Base-by-base conservation (phyloP, 2,113 vertebrate species). In the Uria lomvia region DNA sequence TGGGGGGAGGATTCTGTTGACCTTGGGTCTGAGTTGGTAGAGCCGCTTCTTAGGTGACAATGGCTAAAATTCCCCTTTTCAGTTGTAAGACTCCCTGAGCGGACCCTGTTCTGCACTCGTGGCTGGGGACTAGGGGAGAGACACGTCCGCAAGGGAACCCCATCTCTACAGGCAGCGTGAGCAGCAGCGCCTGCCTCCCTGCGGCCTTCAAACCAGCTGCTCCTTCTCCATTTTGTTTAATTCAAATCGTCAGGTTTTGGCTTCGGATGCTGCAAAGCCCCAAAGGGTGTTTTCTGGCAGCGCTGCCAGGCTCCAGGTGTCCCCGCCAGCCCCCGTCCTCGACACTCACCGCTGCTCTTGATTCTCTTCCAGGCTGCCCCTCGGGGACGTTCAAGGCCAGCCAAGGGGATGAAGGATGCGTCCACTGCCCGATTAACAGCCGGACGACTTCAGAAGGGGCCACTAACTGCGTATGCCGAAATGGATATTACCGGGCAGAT, bases 351-450 rank as follows among this genome's bases (percentile, higher is more conserved):
- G 11, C 59, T 42, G 49, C 5, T 67, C 42, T 42, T 66, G 95
- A 42, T 97, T 95, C 63, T 95, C 36, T 96, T 97, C 42, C 97
- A 99, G 99, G 98, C 27, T 99, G 99, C 94, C 96, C 98, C 2
- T 98, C 98, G 1, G 99, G 99, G 42, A 99, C 97, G 42, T 99
- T 99, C 97, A 99, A 99, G 95, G 98, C 98, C 73, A 98, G 98
- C 95, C 99, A 99, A 87, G 99, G 99, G n/a, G 99, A 99, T 11
- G 98, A 99, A 66, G 96, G 96, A 19, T 99, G 99, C 30, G 92
- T 98, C 29, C 99, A 99, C 93, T 99, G 99, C 66, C 99, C 99
- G 6, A 98, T 99, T 81, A 99, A 99, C 97, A 99, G 99, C 97
- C 97, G 99, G 71, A 99, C 99, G 5, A 99, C 98, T 67, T 99